Percentiles rank a stretch among this genome's conserved stretches.
Evolutionary conservation across 2,888 invertebrate species (phyloP).

Genomic region (Platycheirus rosarum): DNA sequence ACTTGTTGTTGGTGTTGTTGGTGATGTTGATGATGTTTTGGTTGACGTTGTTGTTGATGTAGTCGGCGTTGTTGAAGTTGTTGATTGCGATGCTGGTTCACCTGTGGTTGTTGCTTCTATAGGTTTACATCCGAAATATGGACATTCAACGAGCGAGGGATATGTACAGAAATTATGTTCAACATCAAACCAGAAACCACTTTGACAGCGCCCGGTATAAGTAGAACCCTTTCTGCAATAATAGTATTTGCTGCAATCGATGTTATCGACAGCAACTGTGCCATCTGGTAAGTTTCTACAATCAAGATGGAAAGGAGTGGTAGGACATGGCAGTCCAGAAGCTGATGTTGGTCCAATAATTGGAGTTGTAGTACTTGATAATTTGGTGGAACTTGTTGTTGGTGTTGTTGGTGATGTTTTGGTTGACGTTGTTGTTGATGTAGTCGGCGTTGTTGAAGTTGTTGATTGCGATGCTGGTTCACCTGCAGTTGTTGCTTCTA

Average conservation of each 20-base stretch:
- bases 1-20: not conserved
- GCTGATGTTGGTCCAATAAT: slow-evolving; percentile 7
- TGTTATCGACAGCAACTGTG: slow-evolving; percentile 11
- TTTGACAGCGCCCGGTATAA: not conserved
- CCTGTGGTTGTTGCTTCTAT: not conserved
- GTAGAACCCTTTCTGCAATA: slow-evolving; percentile 8
- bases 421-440: not conserved
- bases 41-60: not conserved
- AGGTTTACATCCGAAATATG: slow-evolving; percentile 28
- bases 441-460: not conserved
- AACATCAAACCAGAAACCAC: slow-evolving; percentile 43
- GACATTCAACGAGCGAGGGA: slow-evolving; percentile 30
- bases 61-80: not conserved
- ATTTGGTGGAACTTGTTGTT: too few species aligned
- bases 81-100: not conserved
- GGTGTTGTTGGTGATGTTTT: not conserved
- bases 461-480: not conserved
- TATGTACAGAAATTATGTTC: slow-evolving; percentile 1
- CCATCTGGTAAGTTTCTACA: slow-evolving; percentile 11
- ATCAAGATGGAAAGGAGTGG: slow-evolving; percentile 9
- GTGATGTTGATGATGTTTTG: not conserved
- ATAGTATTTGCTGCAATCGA: slow-evolving; percentile 48
- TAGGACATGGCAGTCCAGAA: slow-evolving; percentile 34
- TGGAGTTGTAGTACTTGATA: too few species aligned
- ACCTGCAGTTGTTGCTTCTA: not conserved